Evolutionary conservation across 2,888 invertebrate genomes (phyloP).

Genomic region (Plemyria rubiginata): DNA sequence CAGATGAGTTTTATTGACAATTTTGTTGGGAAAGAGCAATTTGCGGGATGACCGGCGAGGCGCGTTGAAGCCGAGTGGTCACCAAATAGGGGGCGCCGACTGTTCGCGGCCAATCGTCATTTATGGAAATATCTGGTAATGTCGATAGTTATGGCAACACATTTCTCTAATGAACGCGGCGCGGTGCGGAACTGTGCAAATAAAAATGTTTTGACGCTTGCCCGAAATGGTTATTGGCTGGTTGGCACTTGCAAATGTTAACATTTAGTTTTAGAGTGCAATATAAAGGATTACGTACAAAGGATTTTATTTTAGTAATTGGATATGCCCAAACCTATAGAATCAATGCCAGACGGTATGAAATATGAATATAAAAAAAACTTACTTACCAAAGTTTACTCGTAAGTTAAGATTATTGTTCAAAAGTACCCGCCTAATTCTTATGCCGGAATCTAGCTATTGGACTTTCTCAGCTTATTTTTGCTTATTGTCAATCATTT

Average conservation of each 20-base stretch:
- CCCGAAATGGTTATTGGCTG: slow-evolving; percentile 24
- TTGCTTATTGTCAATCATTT: too few species aligned
- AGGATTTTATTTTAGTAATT: too few species aligned
- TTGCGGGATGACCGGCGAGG: slow-evolving; percentile 80
- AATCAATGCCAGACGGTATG: too few species aligned
- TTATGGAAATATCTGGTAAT: slow-evolving; percentile 63
- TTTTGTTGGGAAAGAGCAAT: slow-evolving; percentile 84
- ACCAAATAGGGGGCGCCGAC: slow-evolving; percentile 71
- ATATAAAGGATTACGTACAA: background rate
- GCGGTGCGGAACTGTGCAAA: slow-evolving; percentile 39
- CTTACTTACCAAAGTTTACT: too few species aligned
- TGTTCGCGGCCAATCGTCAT: slow-evolving; percentile 64
- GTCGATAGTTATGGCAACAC: slow-evolving; percentile 55
- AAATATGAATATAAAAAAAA: too few species aligned
- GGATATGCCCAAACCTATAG: too few species aligned
- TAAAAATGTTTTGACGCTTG: slow-evolving; percentile 33
- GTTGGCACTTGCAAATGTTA: background rate
- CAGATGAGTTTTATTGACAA: slow-evolving; percentile 85
- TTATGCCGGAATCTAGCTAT: too few species aligned
- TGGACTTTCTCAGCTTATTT: too few species aligned
- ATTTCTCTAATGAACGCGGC: slow-evolving; percentile 44
- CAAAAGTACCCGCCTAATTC: too few species aligned
- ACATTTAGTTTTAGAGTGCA: background rate
- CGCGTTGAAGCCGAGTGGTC: slow-evolving; percentile 79
- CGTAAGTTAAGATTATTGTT: too few species aligned